These are phyloP conservation scores for Tricholauxania praeusta DNA, from an alignment of 2,888 invertebrate genomes.

Conservation along the genomic window DNA sequence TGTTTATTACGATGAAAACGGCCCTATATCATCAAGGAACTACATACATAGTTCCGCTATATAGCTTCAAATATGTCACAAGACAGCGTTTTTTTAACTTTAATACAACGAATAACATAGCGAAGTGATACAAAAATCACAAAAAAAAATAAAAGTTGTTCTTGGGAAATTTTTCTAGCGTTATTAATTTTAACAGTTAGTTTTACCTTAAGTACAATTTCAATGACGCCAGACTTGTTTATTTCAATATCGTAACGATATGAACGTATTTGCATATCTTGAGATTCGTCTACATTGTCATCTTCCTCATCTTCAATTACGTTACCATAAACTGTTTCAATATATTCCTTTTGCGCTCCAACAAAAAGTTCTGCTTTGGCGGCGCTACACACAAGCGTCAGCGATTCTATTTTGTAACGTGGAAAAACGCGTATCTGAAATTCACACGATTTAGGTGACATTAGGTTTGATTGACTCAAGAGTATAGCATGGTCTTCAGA, in stretches of 20 bases:
- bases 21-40: no score
- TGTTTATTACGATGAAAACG: no score
- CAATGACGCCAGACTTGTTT: conserved; percentile 58
- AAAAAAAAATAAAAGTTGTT: no score
- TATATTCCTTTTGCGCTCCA: conserved; percentile 60
- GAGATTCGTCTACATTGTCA: conserved; percentile 47
- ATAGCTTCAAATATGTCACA: no score
- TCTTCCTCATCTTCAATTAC: conserved; percentile 48
- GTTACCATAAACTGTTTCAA: conserved; percentile 59
- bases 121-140: no score
- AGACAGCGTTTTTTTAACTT: no score
- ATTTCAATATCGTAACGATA: conserved; percentile 64
- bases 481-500: conserved; percentile 57
- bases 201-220: conserved; percentile 56
- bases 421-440: conserved; percentile 53
- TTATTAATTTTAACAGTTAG: not conserved
- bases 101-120: no score
- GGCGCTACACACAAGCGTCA: conserved; percentile 60
- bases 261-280: conserved; percentile 44
- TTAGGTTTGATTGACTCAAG: conserved; percentile 41
- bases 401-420: conserved; percentile 57
- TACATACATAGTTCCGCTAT: no score
- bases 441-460: conserved; percentile 55
- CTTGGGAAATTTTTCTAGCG: no score
- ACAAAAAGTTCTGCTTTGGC: conserved; percentile 62